Conservation (phyloP, 2,797 vertebrate genomes). For the Pipistrellus nathusii region DNA sequence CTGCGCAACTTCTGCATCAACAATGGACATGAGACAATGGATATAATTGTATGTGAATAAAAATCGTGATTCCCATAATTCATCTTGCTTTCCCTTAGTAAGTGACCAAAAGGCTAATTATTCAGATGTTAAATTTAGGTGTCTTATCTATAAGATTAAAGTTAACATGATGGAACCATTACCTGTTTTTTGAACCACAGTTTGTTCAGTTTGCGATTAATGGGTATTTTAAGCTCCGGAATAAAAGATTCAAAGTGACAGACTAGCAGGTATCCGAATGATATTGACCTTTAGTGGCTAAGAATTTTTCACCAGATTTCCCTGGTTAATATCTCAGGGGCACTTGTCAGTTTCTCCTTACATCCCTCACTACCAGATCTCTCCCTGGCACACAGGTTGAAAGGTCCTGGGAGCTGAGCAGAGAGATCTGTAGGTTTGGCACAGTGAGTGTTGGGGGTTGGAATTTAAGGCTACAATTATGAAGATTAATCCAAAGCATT, state of each 20-base stretch:
- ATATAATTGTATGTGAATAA: neutral
- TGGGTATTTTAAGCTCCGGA: neutral
- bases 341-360: neutral
- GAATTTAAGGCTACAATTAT: neutral
- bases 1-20: neutral
- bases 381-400: neutral
- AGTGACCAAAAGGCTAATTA: neutral
- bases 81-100: neutral
- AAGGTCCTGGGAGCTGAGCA: neutral
- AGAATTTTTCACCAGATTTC: neutral
- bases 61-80: neutral
- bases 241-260: neutral
- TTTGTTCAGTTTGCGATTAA: neutral
- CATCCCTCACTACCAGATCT: neutral
- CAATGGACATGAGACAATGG: neutral
- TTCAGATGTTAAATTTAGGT: neutral
- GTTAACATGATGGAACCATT: neutral
- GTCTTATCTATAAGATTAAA: neutral
- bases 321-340: fast-evolving
- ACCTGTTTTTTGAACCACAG: neutral
- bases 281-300: fast-evolving
- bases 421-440: neutral
- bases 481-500: neutral
- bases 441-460: neutral
- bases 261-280: too few species aligned